A percentile compares a stretch with the other conserved stretches of the same genome.
phyloP scores from a whole-genome alignment of 2,113 vertebrate species.

The Eonycteris spelaea region DNA sequence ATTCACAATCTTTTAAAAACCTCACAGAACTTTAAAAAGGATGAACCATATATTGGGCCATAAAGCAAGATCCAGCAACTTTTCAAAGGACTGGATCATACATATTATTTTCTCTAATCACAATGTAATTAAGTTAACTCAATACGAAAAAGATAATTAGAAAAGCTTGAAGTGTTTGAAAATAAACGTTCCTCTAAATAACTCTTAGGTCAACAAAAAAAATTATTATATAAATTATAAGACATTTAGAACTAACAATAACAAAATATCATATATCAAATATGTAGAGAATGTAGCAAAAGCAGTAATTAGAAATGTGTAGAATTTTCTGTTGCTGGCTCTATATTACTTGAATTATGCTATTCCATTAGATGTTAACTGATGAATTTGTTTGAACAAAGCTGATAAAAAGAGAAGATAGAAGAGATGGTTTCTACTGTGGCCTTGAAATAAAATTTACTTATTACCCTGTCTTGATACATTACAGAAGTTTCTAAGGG shows the following conservation, averaged over 20 bases:
- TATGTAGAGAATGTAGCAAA: neutral
- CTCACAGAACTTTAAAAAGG: neutral
- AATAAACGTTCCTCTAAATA: conserved; percentile 11
- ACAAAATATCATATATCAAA: neutral
- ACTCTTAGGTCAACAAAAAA: neutral
- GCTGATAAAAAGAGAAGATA: neutral
- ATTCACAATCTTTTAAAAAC: neutral
- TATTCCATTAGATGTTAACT: neutral
- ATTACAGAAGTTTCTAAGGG: neutral
- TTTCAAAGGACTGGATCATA: neutral
- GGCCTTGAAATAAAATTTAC: neutral
- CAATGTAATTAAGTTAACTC: neutral
- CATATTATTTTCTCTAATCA: neutral
- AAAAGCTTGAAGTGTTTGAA: neutral
- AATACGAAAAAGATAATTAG: neutral
- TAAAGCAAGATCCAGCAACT: neutral
- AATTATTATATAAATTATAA: neutral
- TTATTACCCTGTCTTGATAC: neutral
- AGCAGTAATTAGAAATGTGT: neutral
- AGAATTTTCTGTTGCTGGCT: neutral
- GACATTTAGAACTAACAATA: neutral
- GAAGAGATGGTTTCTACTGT: neutral
- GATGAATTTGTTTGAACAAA: neutral
- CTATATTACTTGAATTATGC: neutral
- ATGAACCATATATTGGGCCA: neutral